These are phyloP conservation scores for Zosterops borbonicus DNA, from an alignment of 2,113 vertebrate genomes.

Conservation along the genomic window DNA sequence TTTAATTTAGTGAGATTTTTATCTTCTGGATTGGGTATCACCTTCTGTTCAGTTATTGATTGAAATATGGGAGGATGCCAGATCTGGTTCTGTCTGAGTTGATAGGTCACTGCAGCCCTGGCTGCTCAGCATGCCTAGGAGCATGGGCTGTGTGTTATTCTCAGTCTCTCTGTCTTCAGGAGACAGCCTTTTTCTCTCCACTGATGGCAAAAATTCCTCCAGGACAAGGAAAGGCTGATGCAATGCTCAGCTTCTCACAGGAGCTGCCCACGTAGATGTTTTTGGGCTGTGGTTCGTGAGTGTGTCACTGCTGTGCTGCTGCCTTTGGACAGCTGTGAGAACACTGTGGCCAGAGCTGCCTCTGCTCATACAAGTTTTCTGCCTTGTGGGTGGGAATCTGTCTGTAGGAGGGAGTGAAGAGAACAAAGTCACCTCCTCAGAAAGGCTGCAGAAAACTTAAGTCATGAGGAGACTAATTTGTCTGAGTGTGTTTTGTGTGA, in stretches of 20 bases:
- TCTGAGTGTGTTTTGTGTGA: neutral
- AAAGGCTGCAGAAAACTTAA: neutral
- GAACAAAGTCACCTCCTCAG: neutral
- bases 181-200: neutral
- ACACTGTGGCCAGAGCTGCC: neutral
- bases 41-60: conserved; percentile 71
- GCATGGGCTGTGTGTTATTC: fast-evolving
- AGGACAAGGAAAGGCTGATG: neutral
- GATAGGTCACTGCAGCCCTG: neutral
- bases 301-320: neutral
- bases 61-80: neutral
- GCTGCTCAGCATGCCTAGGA: fast-evolving
- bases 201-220: neutral
- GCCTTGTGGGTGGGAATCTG: neutral
- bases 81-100: neutral
- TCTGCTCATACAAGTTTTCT: neutral
- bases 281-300: neutral
- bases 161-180: no score
- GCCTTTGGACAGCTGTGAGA: neutral
- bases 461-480: neutral
- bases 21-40: conserved; percentile 65
- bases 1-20: conserved; percentile 75
- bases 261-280: neutral
- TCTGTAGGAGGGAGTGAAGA: neutral
- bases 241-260: neutral